phyloP scores from a whole-genome alignment of 2,113 vertebrate species.

The Fukomys damarensis region DNA sequence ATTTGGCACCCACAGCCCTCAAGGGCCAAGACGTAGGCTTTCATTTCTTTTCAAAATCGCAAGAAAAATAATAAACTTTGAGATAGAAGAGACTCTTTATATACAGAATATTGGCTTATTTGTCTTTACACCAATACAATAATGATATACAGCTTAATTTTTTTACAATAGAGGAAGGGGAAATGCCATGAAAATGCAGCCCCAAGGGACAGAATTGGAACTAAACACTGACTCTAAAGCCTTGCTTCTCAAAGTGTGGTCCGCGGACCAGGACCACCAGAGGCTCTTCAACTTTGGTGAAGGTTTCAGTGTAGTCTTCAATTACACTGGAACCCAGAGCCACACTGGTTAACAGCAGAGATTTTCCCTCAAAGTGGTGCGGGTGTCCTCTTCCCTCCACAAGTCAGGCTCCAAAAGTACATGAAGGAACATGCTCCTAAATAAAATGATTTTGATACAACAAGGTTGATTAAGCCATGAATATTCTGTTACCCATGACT shows the following conservation, averaged over 20 bases:
- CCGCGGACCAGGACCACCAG: accelerated
- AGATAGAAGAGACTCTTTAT: not conserved
- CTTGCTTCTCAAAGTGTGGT: not conserved
- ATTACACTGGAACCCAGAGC: not conserved
- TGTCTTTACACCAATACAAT: not conserved
- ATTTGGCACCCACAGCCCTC: accelerated
- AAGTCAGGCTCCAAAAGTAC: not conserved
- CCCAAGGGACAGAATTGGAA: not conserved
- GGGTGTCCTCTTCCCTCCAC: not conserved
- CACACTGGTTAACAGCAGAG: accelerated
- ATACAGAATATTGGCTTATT: not conserved
- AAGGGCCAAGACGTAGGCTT: not conserved
- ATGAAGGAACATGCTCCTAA: not conserved
- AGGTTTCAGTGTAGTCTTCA: too few relatives aligned
- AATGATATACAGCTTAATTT: not conserved
- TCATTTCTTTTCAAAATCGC: not conserved
- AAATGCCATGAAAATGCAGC: not conserved
- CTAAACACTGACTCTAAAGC: not conserved
- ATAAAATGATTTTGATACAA: not conserved
- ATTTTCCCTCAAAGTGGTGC: not conserved
- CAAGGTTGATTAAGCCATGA: not conserved
- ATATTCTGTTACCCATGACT: not conserved
- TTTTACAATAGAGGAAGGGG: not conserved
- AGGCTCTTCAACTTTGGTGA: too few relatives aligned
- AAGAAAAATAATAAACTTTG: not conserved